phyloP scores from a whole-genome alignment of 2,888 invertebrate genomes.

The Synergus itoensis region DNA sequence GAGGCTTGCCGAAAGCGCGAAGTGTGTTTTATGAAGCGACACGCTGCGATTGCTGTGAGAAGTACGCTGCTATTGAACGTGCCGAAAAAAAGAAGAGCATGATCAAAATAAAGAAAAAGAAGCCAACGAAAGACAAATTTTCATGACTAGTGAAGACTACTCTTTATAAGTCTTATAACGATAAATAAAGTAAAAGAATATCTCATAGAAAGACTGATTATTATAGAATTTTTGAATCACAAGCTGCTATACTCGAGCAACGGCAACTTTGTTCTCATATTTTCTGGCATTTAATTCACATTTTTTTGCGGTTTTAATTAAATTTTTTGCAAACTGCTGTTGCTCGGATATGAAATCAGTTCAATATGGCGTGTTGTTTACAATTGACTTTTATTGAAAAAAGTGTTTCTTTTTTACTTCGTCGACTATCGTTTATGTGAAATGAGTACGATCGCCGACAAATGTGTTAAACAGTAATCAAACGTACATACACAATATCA shows the following conservation, averaged over 20 bases:
- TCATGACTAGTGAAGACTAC: neutral
- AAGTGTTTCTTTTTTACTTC: slow-evolving; percentile 50
- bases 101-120: neutral
- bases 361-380: slow-evolving; percentile 64
- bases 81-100: slow-evolving; percentile 8
- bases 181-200: neutral
- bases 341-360: slow-evolving; percentile 69
- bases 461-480: slow-evolving; percentile 31
- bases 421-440: slow-evolving; percentile 22
- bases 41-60: slow-evolving; percentile 4
- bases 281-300: neutral
- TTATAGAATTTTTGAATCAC: slow-evolving; percentile 62
- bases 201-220: neutral
- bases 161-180: neutral
- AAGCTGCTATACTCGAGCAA: slow-evolving; percentile 71
- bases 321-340: slow-evolving; percentile 54
- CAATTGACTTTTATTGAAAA: slow-evolving; percentile 63
- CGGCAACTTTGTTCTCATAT: slow-evolving; percentile 55
- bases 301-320: neutral
- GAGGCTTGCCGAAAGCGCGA: slow-evolving; percentile 23
- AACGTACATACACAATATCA: slow-evolving; percentile 34
- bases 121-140: neutral
- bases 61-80: neutral
- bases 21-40: slow-evolving; percentile 35
- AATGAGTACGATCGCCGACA: slow-evolving; percentile 23